Evolutionary conservation across 2,113 vertebrate genomes (phyloP), one percentile per base, ranked within the genome.

Genomic region (Microtus pennsylvanicus): DNA sequence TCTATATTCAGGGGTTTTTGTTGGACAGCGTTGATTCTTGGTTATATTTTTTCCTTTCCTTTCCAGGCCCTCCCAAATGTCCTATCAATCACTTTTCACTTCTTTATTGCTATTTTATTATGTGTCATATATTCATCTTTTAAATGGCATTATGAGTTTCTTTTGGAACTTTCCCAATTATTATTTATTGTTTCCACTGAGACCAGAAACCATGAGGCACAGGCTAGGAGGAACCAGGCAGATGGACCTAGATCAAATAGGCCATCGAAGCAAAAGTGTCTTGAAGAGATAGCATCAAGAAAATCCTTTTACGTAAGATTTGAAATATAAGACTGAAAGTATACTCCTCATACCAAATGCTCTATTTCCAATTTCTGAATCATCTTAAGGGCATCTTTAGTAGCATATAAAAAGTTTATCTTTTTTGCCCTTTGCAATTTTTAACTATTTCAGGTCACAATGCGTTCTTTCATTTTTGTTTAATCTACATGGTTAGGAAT

Each of bases 271-370:
- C 17, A 82, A 90, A 55, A 82, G 4, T 8, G 1, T 76, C 5
- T 74, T 87, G 26, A 63, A 92, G 42, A 80, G 30, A 52, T 87
- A 77, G 85, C 21, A 78, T 77, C 14, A 93, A 83, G 93, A 42
- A 78, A 65, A 77, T 0, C 7, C 21, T 85, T 87, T 88, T 75
- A 88, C 89, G 81, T 74, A 78, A 24, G 38, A 92, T 85, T 80
- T 96, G 16, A 81, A 93, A 94, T 88, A 77, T 19, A 90, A 76
- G 89, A 87, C 35, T 72, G 47, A 94, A 94, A 86, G 65, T 17
- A 38, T 42, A 61, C 61, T 93, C 88, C 33, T 93, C 28, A 80
- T 11, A 72, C 42, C 74, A 94, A 97, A 78, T 95, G 22, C 7
- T 70, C 28, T 72, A 81, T 61, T 90, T 83, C 16, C 10, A 80